These are phyloP conservation scores for Hydrophis major DNA, from an alignment of 2,797 vertebrate species.

Conservation along the genomic window DNA sequence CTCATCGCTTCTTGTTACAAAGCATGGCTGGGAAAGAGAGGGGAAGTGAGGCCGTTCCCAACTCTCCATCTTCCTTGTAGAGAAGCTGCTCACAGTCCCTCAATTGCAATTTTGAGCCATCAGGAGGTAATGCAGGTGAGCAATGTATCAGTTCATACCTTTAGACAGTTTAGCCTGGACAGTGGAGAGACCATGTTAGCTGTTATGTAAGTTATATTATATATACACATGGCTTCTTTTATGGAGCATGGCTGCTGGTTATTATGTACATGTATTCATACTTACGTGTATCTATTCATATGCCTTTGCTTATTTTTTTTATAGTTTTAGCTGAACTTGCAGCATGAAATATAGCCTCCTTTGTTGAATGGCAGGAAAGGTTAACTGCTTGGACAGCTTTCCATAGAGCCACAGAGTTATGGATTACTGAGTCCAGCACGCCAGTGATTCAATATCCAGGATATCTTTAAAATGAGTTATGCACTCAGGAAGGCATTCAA, in stretches of 20 bases:
- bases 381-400: background rate
- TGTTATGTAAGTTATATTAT: too few relatives aligned
- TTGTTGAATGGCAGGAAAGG: background rate
- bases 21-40: background rate
- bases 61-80: background rate
- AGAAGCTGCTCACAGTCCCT: background rate
- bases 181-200: background rate
- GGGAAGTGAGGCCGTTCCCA: background rate
- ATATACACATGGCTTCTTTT: background rate
- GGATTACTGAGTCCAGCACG: background rate
- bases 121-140: background rate
- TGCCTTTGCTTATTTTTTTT: background rate
- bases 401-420: background rate
- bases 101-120: background rate
- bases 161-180: background rate
- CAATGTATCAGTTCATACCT: background rate
- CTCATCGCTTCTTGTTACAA: background rate
- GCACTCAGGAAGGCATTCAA: background rate
- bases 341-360: background rate
- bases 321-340: background rate
- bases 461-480: background rate
- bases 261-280: background rate
- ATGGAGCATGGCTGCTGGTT: background rate
- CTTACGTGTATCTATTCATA: background rate
- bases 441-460: background rate